Evolutionary conservation across 2,113 vertebrate species (phyloP).

Genomic region (Corythornis vintsioides): DNA sequence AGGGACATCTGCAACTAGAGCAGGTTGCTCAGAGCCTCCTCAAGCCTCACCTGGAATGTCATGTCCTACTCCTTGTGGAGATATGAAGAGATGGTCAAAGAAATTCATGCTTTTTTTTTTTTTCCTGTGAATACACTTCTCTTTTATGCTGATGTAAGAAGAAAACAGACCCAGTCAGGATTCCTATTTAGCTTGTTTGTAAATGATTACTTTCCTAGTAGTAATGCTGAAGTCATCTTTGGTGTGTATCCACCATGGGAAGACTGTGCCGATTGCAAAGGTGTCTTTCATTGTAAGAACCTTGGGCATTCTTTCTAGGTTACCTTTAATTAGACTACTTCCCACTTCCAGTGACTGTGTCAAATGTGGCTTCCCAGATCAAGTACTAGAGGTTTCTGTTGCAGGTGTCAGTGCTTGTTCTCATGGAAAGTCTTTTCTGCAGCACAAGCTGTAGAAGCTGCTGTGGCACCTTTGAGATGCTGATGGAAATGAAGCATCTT

Average conservation of each 20-base stretch:
- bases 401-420: neutral
- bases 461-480: neutral
- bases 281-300: neutral
- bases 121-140: neutral
- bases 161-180: neutral
- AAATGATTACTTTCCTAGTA: neutral
- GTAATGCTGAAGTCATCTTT: neutral
- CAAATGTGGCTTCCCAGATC: neutral
- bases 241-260: neutral
- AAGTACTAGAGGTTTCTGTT: neutral
- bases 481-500: neutral
- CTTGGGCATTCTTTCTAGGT: neutral
- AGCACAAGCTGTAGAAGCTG: neutral
- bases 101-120: neutral
- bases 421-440: neutral
- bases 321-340: neutral
- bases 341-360: neutral
- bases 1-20: too few relatives aligned
- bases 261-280: neutral
- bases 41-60: too few relatives aligned
- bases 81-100: neutral
- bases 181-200: neutral
- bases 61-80: neutral
- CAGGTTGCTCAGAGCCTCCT: too few relatives aligned
- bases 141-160: too few relatives aligned